Evolutionary conservation across 2,797 vertebrate species (phyloP).

Genomic region (Lacerta viridis): DNA sequence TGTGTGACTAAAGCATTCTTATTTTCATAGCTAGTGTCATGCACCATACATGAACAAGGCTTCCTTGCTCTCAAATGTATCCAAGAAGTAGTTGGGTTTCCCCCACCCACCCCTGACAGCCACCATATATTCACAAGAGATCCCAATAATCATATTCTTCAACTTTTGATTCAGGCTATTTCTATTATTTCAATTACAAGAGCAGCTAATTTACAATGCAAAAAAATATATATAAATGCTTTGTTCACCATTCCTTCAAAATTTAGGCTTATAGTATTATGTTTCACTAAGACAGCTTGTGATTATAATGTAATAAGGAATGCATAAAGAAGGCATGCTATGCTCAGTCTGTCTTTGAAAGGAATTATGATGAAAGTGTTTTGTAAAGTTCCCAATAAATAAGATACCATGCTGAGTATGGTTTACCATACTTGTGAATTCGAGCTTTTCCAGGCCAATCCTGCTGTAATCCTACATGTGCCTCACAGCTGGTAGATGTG

Average conservation of each 20-base stretch:
- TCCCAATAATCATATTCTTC: conserved; percentile 21
- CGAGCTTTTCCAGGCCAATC: conserved; percentile 59
- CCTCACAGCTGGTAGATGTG: conserved; percentile 57
- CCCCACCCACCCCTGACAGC: not conserved
- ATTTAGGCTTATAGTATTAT: conserved; percentile 1
- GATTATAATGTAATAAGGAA: conserved; percentile 19
- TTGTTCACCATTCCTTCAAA: not conserved
- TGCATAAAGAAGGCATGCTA: conserved; percentile 36
- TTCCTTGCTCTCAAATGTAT: not conserved
- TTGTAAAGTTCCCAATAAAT: conserved; percentile 58
- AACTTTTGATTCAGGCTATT: conserved; percentile 31
- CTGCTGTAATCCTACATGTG: conserved; percentile 53
- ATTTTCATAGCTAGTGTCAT: not conserved
- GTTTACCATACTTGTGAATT: conserved; percentile 56
- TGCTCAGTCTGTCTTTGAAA: conserved; percentile 55
- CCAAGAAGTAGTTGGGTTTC: conserved; percentile 5
- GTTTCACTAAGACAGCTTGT: not conserved
- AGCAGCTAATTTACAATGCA: conserved; percentile 23
- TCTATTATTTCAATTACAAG: conserved; percentile 34
- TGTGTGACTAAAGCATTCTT: not conserved
- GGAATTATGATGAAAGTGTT: conserved; percentile 62
- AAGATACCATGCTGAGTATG: not conserved
- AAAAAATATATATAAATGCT: not conserved
- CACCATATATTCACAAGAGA: conserved; percentile 13
- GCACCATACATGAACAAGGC: not conserved